Percentiles rank a stretch among this genome's conserved stretches.
phyloP scores from a whole-genome alignment of 2,113 vertebrate species.

The Piliocolobus tephrosceles region DNA sequence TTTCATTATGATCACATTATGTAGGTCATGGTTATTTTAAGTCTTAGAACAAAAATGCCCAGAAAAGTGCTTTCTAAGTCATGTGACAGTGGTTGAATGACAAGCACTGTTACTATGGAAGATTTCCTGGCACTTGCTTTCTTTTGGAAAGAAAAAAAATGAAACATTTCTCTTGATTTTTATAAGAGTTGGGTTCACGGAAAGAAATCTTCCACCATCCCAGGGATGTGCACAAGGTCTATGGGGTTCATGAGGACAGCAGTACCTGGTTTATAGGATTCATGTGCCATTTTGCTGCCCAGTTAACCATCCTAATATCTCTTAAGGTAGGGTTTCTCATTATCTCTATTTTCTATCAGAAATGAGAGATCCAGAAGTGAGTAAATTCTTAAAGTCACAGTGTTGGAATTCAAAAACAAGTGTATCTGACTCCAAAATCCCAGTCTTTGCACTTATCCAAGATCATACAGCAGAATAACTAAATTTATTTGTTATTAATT shows the following conservation, averaged over 20 bases:
- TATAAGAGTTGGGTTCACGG: background rate
- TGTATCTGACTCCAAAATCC: background rate
- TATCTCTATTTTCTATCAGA: background rate
- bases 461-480: background rate
- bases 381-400: background rate
- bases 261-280: background rate
- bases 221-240: background rate
- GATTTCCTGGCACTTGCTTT: background rate
- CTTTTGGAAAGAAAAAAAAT: background rate
- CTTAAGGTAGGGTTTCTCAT: background rate
- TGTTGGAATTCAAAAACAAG: background rate
- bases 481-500: background rate
- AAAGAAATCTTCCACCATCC: background rate
- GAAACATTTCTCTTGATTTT: constrained; percentile 13
- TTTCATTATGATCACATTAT: constrained; percentile 20
- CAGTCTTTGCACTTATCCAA: background rate
- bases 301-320: background rate
- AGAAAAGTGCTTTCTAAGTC: constrained; percentile 8
- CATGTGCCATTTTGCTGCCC: background rate
- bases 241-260: background rate
- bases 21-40: constrained; percentile 28
- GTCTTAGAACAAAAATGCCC: constrained; percentile 2
- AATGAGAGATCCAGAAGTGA: background rate
- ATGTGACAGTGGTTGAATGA: background rate
- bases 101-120: background rate